Conservation (phyloP, 2,113 vertebrate genomes). For the Lasiurus borealis region DNA sequence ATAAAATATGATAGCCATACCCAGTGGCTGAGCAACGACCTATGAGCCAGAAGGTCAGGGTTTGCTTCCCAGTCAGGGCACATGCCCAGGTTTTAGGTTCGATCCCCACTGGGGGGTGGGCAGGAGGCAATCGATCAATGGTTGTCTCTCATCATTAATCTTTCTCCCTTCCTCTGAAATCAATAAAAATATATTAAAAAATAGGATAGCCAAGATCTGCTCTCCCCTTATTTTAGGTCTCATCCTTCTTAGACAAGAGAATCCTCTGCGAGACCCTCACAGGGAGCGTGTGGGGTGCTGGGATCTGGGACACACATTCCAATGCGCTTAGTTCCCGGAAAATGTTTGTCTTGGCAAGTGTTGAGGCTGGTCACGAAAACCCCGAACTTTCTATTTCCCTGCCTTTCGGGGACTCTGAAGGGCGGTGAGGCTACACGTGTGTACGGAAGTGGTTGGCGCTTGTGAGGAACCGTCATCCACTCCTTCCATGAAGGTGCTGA, state of each 20-base stretch:
- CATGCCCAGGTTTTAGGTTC: too few relatives aligned
- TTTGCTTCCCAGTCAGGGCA: too few relatives aligned
- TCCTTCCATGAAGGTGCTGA: neutral
- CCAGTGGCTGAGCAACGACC: too few relatives aligned
- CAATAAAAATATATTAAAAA: too few relatives aligned
- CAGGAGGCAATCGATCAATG: too few relatives aligned
- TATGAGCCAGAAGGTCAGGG: too few relatives aligned
- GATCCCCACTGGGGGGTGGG: too few relatives aligned
- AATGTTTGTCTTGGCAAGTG: neutral
- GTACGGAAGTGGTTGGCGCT: neutral
- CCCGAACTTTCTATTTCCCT: neutral
- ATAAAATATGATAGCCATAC: neutral
- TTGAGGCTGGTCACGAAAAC: neutral
- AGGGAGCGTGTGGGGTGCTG: fast-evolving
- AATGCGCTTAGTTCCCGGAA: neutral
- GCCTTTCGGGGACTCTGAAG: neutral
- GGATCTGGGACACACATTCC: neutral
- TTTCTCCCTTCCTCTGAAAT: too few relatives aligned
- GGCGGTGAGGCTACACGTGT: neutral
- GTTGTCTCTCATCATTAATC: too few relatives aligned
- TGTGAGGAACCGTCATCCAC: neutral
- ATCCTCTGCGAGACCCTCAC: neutral
- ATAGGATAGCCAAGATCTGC: too few relatives aligned
- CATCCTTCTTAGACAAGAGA: neutral
- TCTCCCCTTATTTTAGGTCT: neutral